Evolutionary conservation across 37 sponge, comb jelly and placozoan genomes (phyloP).

Genomic region (Aplysina aerophoba): DNA sequence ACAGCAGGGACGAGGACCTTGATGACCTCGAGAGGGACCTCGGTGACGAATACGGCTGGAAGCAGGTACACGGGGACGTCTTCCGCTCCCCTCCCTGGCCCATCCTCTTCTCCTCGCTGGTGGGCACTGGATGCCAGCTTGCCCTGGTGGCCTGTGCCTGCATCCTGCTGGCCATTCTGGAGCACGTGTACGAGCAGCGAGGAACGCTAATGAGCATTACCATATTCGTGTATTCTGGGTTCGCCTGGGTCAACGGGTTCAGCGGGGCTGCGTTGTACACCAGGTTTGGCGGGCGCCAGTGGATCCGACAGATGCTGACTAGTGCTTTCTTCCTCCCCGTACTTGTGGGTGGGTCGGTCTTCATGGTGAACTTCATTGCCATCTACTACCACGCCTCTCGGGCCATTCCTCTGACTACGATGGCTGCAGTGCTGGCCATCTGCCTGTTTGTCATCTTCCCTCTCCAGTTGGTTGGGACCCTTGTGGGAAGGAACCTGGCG

Average conservation of each 20-base stretch:
- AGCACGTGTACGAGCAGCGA: constrained; percentile 85
- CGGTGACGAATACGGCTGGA: constrained; percentile 98
- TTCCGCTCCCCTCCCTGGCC: constrained; percentile 73
- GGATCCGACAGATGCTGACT: constrained; percentile 83
- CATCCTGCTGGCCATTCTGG: constrained; percentile 77
- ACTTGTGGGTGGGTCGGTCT: constrained; percentile 62
- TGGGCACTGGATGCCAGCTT: constrained; percentile 89
- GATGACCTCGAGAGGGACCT: constrained; percentile 93
- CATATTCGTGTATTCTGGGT: constrained; percentile 90
- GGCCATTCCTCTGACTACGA: constrained; percentile 86
- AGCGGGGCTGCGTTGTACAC: constrained; percentile 91
- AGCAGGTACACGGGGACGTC: constrained; percentile 98
- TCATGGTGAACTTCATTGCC: constrained; percentile 89
- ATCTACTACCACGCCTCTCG: constrained; percentile 93
- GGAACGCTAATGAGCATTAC: constrained; percentile 87
- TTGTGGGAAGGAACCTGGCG: constrained; percentile 82
- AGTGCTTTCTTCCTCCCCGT: constrained; percentile 77
- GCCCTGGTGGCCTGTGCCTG: constrained; percentile 63
- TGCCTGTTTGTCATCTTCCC: constrained; percentile 91
- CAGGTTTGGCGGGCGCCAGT: constrained; percentile 78
- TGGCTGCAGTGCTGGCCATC: constrained; percentile 77
- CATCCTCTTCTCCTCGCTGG: constrained; percentile 73
- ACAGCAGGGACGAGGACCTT: constrained; percentile 84
- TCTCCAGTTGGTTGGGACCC: constrained; percentile 75
- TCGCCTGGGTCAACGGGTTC: constrained; percentile 88